A percentile compares a stretch with the other conserved stretches of the same genome.
Conservation (phyloP, 2,797 vertebrate species). For the Phataginus tetradactyla region DNA sequence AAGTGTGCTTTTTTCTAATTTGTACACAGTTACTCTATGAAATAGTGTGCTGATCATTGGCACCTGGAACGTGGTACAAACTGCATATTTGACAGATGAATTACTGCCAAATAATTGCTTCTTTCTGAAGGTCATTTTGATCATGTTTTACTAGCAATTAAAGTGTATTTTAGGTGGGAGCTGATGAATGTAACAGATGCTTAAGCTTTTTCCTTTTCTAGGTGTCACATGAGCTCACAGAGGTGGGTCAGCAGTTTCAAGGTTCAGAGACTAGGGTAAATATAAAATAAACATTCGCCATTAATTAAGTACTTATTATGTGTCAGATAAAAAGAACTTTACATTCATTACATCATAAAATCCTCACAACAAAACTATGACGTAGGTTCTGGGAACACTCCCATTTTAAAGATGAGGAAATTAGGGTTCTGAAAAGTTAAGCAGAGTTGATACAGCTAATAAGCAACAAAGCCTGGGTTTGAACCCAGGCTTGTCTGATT, state of each 20-base stretch:
- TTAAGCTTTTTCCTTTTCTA: neutral
- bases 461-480: neutral
- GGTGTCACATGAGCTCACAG: neutral
- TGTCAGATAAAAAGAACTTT: neutral
- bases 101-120: neutral
- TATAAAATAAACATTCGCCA: neutral
- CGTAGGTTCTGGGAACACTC: neutral
- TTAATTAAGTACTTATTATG: neutral
- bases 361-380: neutral
- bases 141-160: neutral
- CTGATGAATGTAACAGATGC: neutral
- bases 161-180: neutral
- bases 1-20: neutral
- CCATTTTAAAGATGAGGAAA: slow-evolving; percentile 24
- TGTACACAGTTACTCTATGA: neutral
- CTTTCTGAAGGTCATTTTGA: slow-evolving; percentile 1
- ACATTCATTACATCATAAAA: neutral
- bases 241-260: neutral
- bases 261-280: neutral
- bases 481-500: neutral
- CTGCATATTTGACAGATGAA: neutral
- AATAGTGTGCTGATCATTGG: neutral
- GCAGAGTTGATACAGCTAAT: neutral
- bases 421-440: neutral
- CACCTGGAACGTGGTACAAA: neutral